phyloP scores from a whole-genome alignment of 2,797 vertebrate species.

The Prunella strophiata region DNA sequence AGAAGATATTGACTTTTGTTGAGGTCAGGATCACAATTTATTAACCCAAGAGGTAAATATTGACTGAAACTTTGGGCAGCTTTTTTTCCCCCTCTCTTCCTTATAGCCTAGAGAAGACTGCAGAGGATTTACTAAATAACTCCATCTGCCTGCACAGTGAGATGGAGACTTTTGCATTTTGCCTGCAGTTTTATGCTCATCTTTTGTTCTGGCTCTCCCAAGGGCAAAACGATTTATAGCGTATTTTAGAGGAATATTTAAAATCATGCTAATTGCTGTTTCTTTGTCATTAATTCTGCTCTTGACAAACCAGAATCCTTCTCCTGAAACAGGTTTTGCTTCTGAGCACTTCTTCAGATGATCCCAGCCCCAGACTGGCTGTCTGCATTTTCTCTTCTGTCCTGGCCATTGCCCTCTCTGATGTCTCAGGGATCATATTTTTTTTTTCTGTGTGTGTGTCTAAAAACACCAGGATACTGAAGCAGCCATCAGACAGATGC shows the following conservation, averaged over 20 bases:
- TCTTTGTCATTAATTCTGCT: constrained; percentile 55
- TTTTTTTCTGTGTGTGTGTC: not conserved
- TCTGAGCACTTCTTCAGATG: not conserved
- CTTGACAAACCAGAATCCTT: constrained; percentile 46
- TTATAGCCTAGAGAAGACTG: constrained; percentile 2
- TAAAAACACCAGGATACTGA: not conserved
- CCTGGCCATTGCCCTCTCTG: not conserved
- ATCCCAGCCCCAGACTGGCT: not conserved
- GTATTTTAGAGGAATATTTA: constrained; percentile 65
- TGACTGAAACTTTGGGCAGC: constrained; percentile 74
- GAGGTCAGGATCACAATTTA: constrained; percentile 76
- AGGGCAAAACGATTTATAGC: constrained; percentile 44
- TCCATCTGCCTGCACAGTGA: constrained; percentile 52
- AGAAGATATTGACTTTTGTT: constrained; percentile 72
- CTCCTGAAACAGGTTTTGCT: constrained; percentile 35
- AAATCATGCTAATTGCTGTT: constrained; percentile 69
- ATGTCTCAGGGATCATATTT: not conserved
- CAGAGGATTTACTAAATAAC: constrained; percentile 60
- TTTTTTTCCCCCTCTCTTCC: not conserved
- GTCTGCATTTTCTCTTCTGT: not conserved
- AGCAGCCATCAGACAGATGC: not conserved
- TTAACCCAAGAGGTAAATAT: constrained; percentile 77
- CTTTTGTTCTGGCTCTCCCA: constrained; percentile 58
- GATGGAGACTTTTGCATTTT: constrained; percentile 46
- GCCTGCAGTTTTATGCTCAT: constrained; percentile 35